These are phyloP conservation scores for Poecilus cupreus DNA, from an alignment of 2,888 invertebrate genomes.

Conservation along the genomic window DNA sequence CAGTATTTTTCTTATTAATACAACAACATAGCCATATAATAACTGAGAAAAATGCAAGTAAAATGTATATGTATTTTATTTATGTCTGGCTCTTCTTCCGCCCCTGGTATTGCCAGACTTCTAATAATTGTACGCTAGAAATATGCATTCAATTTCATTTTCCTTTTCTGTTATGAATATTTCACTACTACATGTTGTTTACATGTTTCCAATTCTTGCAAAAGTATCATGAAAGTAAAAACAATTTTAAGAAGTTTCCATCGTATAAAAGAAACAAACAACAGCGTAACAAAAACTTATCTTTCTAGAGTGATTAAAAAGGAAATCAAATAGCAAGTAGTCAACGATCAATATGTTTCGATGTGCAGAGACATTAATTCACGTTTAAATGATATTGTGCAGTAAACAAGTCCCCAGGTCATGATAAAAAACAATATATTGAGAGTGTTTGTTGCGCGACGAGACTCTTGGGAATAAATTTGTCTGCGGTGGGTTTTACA, in stretches of 20 bases:
- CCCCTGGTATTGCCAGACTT: too few species aligned
- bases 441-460: background rate
- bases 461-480: constrained; percentile 12
- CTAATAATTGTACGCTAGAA: too few species aligned
- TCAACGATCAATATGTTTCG: background rate
- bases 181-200: too few species aligned
- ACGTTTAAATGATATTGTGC: background rate
- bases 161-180: too few species aligned
- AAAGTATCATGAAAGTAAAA: background rate
- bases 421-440: constrained; percentile 18
- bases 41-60: too few species aligned
- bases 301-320: background rate
- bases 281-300: background rate
- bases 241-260: too few species aligned
- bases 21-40: too few species aligned
- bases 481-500: background rate
- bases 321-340: background rate
- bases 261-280: background rate
- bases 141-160: too few species aligned
- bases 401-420: constrained; percentile 16
- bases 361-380: constrained; percentile 5
- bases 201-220: too few species aligned
- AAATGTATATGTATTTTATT: too few species aligned
- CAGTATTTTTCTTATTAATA: too few species aligned
- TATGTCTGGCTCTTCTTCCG: too few species aligned